phyloP scores from a whole-genome alignment of 2,113 vertebrate genomes.

The Dissostichus mawsoni region DNA sequence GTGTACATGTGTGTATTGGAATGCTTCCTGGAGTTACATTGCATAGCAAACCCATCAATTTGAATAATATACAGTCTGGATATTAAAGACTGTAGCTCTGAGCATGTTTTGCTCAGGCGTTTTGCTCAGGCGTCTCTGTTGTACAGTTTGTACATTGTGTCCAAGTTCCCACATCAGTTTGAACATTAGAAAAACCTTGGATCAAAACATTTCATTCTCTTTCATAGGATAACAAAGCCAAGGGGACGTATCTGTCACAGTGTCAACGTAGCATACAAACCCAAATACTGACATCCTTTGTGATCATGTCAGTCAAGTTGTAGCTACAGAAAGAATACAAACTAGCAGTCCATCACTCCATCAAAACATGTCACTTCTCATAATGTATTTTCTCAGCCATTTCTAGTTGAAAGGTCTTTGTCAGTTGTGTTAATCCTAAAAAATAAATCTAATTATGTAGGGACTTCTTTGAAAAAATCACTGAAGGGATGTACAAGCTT shows the following conservation, averaged over 20 bases:
- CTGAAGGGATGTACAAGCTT: background rate
- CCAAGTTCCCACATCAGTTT: background rate
- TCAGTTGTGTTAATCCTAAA: background rate
- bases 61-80: background rate
- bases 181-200: background rate
- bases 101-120: background rate
- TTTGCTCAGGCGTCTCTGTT: background rate
- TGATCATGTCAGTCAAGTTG: background rate
- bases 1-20: background rate
- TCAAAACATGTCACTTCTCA: background rate
- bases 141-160: background rate
- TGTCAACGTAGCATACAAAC: background rate
- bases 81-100: background rate
- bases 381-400: too few relatives aligned
- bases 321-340: background rate
- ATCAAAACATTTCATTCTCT: slow-evolving; percentile 11
- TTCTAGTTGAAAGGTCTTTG: background rate
- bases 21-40: background rate
- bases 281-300: background rate
- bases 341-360: background rate
- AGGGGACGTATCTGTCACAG: background rate
- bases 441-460: background rate
- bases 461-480: background rate
- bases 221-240: background rate
- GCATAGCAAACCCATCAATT: background rate